phyloP scores from a whole-genome alignment of 2,888 invertebrate genomes.

The Aleiodes alternator region DNA sequence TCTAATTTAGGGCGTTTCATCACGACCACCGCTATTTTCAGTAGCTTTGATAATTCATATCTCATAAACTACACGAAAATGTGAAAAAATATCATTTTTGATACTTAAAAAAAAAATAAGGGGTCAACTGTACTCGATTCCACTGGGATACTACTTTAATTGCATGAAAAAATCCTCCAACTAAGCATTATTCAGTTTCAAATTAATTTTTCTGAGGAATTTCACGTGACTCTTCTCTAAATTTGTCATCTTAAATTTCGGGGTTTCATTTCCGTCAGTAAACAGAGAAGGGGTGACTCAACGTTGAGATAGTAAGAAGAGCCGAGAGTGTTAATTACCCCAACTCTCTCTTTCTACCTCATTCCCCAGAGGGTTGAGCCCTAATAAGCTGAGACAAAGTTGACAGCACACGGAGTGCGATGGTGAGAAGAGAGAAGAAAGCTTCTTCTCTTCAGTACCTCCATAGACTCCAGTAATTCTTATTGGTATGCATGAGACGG shows the following conservation, averaged over 20 bases:
- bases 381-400: slow-evolving; percentile 58
- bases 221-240: background rate
- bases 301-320: slow-evolving; percentile 44
- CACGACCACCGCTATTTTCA: too few relatives aligned
- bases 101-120: too few relatives aligned
- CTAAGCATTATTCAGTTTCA: too few relatives aligned
- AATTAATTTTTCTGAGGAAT: background rate
- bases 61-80: too few relatives aligned
- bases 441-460: slow-evolving; percentile 22
- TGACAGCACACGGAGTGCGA: slow-evolving; percentile 50
- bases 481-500: slow-evolving; percentile 66
- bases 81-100: too few relatives aligned
- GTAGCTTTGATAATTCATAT: too few relatives aligned
- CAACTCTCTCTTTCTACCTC: background rate
- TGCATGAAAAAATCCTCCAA: too few relatives aligned
- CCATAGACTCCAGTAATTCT: slow-evolving; percentile 53
- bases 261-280: slow-evolving; percentile 27
- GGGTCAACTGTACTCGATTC: too few relatives aligned
- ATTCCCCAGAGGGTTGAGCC: slow-evolving; percentile 36
- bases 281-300: slow-evolving; percentile 22
- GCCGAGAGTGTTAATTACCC: slow-evolving; percentile 41
- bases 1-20: too few relatives aligned
- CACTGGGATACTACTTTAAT: too few relatives aligned
- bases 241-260: background rate
- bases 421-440: slow-evolving; percentile 37